Conservation (phyloP, 2,797 vertebrate genomes). For the Pseudomugil gertrudae region DNA sequence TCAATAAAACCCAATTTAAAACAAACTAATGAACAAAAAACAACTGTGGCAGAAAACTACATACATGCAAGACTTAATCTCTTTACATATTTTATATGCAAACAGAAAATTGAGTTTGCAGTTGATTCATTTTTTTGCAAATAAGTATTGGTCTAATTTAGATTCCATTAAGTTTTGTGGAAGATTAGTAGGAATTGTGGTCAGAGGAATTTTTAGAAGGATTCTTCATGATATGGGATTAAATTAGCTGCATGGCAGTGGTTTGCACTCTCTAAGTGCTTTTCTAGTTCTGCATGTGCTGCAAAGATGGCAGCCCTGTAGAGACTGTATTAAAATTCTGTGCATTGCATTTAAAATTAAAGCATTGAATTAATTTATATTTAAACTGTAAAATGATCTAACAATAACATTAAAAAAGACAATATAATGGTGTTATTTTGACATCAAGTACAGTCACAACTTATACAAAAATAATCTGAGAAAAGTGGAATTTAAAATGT, state of each 20-base stretch:
- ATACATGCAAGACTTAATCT: neutral
- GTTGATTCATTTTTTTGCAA: too few relatives aligned
- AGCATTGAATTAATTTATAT: too few relatives aligned
- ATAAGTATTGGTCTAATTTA: too few relatives aligned
- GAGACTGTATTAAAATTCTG: neutral
- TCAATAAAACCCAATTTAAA: neutral
- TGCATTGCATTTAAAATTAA: neutral
- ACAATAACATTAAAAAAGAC: neutral
- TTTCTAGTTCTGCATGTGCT: neutral
- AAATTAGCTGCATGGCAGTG: too few relatives aligned
- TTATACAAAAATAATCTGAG: slow-evolving; percentile 7
- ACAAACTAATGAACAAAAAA: neutral
- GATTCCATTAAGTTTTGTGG: too few relatives aligned
- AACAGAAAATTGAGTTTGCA: neutral
- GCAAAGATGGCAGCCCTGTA: neutral
- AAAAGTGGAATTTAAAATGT: slow-evolving; percentile 2
- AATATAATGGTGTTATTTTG: neutral
- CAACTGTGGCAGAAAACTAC: neutral
- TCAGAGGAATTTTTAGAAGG: too few relatives aligned
- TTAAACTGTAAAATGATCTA: neutral
- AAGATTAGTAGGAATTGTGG: too few relatives aligned
- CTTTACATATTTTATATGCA: neutral
- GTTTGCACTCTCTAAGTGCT: too few relatives aligned
- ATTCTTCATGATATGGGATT: too few relatives aligned
- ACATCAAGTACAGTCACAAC: neutral